Base-by-base conservation (phyloP, 2,888 invertebrate species). In the Phortica magna region DNA sequence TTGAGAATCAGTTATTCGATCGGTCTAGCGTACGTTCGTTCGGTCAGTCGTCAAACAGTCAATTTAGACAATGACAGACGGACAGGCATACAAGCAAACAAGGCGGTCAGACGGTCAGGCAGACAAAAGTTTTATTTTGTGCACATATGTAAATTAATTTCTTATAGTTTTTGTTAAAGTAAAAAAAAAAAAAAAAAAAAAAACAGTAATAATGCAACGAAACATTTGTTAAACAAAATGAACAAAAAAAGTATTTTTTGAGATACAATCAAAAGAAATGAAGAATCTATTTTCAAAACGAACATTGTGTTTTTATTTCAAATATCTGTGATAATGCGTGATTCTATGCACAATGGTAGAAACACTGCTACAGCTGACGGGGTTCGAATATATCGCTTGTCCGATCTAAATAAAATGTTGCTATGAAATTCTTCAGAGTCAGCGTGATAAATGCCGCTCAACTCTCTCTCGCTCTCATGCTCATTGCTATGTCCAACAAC, bases 271-370 rank as follows among this genome's bases (percentile, higher is more conserved):
- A 77, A 80, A 78, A 72, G 64, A 74, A 74, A 76, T 9, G 42
- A 78, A 74, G 64, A 59, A 86, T 84, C 87, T 84, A 88, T 86
- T 86, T 88, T 84, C 84, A 89, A 88, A 88, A 75, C 65, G 65
- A 76, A 88, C 83, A 81, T 84, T 86, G 88, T 86, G 85, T 88
- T 86, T 86, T 87, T 86, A 88, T 86, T 88, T 80, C 65, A 43
- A 43, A 6, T 71, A n/a, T 57, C 57, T 41, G 61, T 57, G 53
- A 57, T 12, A 3, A 19, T 59, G 53, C 31, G 48, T n/a, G n/a
- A 10, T 43, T 19, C 19, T 71, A 53, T 9, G 39, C 14, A 71
- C 10, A 71, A 14, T 71, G 10, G 55, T 31, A 22, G 71, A 14
- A 42, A 9, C 39, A 19, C 14, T 72, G n/a, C 59, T n/a, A 31